Conservation (phyloP, 2,797 vertebrate species). For the Tarsius wallacei region DNA sequence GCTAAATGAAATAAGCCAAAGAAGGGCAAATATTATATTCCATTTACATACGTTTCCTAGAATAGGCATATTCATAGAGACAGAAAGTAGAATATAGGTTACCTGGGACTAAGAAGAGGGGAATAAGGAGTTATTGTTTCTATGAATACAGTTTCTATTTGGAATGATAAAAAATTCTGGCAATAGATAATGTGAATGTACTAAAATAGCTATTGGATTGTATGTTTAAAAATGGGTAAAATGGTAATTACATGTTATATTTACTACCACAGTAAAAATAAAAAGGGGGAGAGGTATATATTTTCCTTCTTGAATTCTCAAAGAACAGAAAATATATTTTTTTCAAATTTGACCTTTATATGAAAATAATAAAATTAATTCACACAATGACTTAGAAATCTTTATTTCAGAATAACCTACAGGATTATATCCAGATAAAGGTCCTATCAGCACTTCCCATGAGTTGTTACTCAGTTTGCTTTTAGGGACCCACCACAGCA, state of each 20-base stretch:
- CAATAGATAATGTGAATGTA: not conserved
- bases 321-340: slow-evolving; percentile 20
- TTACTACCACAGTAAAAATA: slow-evolving; percentile 20
- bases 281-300: not conserved
- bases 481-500: slow-evolving; percentile 38
- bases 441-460: slow-evolving; percentile 9
- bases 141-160: slow-evolving; percentile 16
- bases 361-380: slow-evolving; percentile 72
- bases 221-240: slow-evolving; percentile 59
- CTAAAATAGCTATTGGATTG: not conserved
- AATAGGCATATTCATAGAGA: slow-evolving; percentile 18
- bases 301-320: slow-evolving; percentile 11
- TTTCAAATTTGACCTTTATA: slow-evolving; percentile 47
- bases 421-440: slow-evolving; percentile 52
- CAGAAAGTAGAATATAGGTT: slow-evolving; percentile 13
- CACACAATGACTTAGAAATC: slow-evolving; percentile 72
- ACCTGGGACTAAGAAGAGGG: not conserved
- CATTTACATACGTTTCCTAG: not conserved
- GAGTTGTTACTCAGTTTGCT: slow-evolving; percentile 41
- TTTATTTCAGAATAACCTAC: slow-evolving; percentile 81
- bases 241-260: not conserved
- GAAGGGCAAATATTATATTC: not conserved
- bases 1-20: slow-evolving; percentile 5
- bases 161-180: slow-evolving; percentile 39
- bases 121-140: not conserved